Percentiles rank a stretch among this genome's conserved stretches.
phyloP scores from a whole-genome alignment of 2,888 invertebrate genomes.

The Drosophila villosipedis region DNA sequence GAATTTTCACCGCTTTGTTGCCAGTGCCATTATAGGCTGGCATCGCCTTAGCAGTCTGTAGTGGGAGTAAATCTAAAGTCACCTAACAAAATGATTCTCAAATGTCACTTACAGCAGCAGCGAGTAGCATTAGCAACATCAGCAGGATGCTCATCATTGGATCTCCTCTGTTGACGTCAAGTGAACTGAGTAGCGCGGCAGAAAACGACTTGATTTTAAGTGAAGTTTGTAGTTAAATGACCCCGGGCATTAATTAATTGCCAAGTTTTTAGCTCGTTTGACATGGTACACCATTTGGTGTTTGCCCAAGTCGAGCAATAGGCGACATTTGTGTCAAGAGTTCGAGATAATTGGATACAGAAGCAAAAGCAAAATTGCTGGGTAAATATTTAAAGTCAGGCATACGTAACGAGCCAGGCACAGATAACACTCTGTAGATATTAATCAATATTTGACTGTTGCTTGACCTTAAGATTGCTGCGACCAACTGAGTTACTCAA shows the following conservation, averaged over 20 bases:
- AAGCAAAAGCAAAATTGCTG: slow-evolving; percentile 43
- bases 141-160: slow-evolving; percentile 26
- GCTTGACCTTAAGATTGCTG: slow-evolving; percentile 36
- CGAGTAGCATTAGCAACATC: slow-evolving; percentile 24
- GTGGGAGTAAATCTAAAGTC: neutral
- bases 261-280: slow-evolving; percentile 47
- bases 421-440: slow-evolving; percentile 42
- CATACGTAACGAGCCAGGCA: slow-evolving; percentile 22
- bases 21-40: slow-evolving; percentile 33
- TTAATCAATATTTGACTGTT: slow-evolving; percentile 49
- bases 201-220: slow-evolving; percentile 56
- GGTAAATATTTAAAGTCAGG: slow-evolving; percentile 64
- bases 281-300: slow-evolving; percentile 50
- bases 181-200: slow-evolving; percentile 37
- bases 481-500: slow-evolving; percentile 2
- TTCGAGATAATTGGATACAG: slow-evolving; percentile 66
- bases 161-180: slow-evolving; percentile 1
- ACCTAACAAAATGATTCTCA: neutral
- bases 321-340: slow-evolving; percentile 72
- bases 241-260: slow-evolving; percentile 69
- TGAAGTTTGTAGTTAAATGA: slow-evolving; percentile 45
- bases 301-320: slow-evolving; percentile 49
- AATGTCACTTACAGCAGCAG: slow-evolving; percentile 45
- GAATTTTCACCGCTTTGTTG: slow-evolving; percentile 36
- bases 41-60: slow-evolving; percentile 24